Evolutionary conservation across 2,113 vertebrate genomes (phyloP).

Genomic region (Odocoileus hemionus): DNA sequence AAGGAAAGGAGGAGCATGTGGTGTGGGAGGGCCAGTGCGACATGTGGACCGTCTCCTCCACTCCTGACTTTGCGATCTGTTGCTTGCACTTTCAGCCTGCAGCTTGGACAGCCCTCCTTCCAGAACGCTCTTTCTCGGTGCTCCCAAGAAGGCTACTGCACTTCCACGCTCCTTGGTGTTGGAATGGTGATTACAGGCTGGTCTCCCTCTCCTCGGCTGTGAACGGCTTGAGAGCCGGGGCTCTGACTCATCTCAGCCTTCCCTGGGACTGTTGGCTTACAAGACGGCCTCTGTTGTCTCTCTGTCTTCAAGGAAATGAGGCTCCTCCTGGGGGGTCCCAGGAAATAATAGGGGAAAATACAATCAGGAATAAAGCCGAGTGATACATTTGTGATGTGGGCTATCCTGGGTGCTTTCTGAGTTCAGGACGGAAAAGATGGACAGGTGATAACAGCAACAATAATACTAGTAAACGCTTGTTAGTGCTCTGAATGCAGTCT

Average conservation of each 20-base stretch:
- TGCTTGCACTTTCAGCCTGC: neutral
- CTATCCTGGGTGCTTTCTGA: neutral
- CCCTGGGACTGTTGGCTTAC: neutral
- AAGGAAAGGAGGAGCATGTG: neutral
- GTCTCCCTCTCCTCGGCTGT: neutral
- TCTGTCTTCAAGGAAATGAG: neutral
- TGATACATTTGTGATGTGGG: neutral
- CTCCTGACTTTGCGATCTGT: too few relatives aligned
- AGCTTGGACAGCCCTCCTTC: neutral
- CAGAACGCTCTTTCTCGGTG: neutral
- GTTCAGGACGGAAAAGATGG: neutral
- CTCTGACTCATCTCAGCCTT: neutral
- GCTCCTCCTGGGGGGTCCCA: neutral
- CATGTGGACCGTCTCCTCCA: neutral
- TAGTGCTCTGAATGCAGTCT: neutral
- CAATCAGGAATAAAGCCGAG: neutral
- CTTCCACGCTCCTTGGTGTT: rapidly evolving
- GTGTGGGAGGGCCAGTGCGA: neutral
- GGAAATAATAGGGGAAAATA: neutral
- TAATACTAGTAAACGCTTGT: neutral
- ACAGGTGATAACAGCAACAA: too few relatives aligned
- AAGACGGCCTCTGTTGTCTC: neutral
- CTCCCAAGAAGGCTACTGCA: neutral
- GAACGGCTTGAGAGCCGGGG: neutral
- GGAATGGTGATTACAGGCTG: neutral